Evolutionary conservation across 2,113 vertebrate genomes (phyloP).

Genomic region (Gymnobelideus leadbeateri): DNA sequence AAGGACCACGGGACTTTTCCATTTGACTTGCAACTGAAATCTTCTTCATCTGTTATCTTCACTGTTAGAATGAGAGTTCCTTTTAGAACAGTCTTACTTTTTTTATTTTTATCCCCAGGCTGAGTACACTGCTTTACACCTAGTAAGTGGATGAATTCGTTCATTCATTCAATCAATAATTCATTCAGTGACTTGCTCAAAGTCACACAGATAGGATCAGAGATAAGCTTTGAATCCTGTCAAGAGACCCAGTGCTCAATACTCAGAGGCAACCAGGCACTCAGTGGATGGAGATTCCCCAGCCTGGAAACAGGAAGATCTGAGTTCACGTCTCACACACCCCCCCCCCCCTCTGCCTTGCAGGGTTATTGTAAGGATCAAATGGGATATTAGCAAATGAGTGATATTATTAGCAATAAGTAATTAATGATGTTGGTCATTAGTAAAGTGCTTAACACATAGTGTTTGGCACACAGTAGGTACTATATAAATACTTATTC

Average conservation of each 20-base stretch:
- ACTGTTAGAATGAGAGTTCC: not conserved
- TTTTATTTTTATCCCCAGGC: not conserved
- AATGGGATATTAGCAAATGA: not conserved
- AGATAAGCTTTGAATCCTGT: not conserved
- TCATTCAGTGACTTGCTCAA: not conserved
- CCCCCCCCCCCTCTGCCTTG: no score
- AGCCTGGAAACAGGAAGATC: not conserved
- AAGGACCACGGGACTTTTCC: not conserved
- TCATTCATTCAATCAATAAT: not conserved
- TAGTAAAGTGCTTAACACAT: not conserved
- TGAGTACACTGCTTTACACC: not conserved
- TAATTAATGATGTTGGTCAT: not conserved
- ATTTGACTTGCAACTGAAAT: not conserved
- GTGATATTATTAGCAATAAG: not conserved
- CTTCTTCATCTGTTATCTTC: not conserved
- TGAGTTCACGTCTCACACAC: not conserved
- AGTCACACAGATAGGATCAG: no score
- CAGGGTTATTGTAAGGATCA: not conserved
- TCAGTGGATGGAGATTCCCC: not conserved
- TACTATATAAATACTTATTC: not conserved
- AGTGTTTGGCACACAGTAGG: not conserved
- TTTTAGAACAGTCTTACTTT: not conserved
- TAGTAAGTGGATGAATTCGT: not conserved
- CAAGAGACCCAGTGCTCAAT: not conserved
- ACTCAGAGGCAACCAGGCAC: not conserved